These are phyloP conservation scores for Piezodorus guildinii DNA, from an alignment of 1,140 invertebrate genomes.

Conservation along the genomic window DNA sequence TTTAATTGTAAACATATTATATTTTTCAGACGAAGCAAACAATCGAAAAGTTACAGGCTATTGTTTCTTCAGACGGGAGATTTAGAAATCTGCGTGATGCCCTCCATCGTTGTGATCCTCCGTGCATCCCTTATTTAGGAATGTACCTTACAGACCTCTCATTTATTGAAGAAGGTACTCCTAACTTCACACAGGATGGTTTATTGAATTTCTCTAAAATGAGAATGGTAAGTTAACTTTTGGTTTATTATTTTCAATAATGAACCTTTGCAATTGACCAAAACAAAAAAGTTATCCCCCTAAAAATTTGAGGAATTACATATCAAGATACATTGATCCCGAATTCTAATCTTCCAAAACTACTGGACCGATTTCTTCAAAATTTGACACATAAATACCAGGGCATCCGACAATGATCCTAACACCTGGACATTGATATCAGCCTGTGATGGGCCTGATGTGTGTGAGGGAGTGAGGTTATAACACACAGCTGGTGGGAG, in stretches of 20 bases:
- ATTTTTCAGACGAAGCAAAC: constrained; percentile 68
- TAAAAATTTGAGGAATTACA: no score
- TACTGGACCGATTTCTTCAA: no score
- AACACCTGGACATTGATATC: no score
- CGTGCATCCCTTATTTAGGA: constrained; percentile 85
- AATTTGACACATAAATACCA: no score
- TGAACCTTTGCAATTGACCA: no score
- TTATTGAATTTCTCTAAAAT: constrained; percentile 94
- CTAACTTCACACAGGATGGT: constrained; percentile 80
- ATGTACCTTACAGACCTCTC: constrained; percentile 87
- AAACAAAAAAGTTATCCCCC: no score
- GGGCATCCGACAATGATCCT: no score
- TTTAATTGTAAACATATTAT: constrained; percentile 20
- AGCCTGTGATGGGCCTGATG: no score
- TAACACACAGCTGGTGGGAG: no score
- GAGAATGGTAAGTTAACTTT: constrained; percentile 67
- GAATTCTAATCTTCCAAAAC: no score
- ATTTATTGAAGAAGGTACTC: constrained; percentile 89
- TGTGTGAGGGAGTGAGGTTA: no score
- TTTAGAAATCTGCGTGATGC: constrained; percentile 81
- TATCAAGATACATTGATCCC: no score
- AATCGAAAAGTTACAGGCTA: constrained; percentile 71
- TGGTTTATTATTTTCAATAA: not conserved
- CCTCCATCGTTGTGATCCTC: constrained; percentile 82
- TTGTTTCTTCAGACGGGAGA: constrained; percentile 79